Conservation (phyloP, 2,113 vertebrate species). For the Apodemus speciosus region DNA sequence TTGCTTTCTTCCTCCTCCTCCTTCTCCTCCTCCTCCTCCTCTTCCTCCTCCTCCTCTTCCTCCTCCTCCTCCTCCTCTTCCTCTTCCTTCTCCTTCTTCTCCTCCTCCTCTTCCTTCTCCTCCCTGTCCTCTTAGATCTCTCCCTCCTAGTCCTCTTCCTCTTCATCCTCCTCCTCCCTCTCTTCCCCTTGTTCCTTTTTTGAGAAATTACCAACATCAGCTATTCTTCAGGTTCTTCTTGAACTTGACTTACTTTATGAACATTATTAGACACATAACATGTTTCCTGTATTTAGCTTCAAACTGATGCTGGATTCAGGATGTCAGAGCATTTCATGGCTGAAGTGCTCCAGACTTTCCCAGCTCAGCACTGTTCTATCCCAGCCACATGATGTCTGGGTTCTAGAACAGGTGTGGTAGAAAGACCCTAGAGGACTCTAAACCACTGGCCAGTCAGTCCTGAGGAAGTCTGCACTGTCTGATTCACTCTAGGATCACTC, state of each 20-base stretch:
- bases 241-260: neutral
- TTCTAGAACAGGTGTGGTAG: constrained; percentile 32
- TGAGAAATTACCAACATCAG: constrained; percentile 30
- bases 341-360: neutral
- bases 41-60: neutral
- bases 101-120: neutral
- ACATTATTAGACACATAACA: constrained; percentile 4
- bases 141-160: neutral
- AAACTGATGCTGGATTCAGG: neutral
- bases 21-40: neutral
- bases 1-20: neutral
- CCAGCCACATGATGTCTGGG: neutral
- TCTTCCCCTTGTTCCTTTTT: neutral
- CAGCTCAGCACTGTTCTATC: neutral
- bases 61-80: too few relatives aligned
- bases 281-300: neutral
- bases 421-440: neutral
- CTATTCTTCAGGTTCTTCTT: constrained; percentile 10
- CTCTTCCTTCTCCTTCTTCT: neutral
- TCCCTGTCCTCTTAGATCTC: neutral
- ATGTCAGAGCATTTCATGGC: constrained; percentile 31
- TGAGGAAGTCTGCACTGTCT: constrained; percentile 22
- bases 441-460: neutral
- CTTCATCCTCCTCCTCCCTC: neutral
- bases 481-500: constrained; percentile 25